These are phyloP conservation scores for Talpa occidentalis DNA, from an alignment of 2,113 vertebrate genomes.

Conservation along the genomic window DNA sequence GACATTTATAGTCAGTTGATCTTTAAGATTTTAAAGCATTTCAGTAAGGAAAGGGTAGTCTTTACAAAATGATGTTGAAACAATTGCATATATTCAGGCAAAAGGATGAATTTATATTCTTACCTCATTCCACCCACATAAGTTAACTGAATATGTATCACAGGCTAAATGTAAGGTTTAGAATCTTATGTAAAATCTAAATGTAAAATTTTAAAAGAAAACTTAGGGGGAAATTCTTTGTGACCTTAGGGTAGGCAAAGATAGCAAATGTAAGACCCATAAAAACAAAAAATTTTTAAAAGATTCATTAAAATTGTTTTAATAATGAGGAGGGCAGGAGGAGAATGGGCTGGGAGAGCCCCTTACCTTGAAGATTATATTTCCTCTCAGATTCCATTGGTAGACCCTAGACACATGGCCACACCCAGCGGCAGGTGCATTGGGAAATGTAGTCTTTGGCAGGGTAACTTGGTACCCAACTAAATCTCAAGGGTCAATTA, in stretches of 20 bases:
- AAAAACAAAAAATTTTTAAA: background rate
- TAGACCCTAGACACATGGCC: background rate
- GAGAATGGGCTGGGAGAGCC: fast-evolving
- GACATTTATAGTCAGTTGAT: background rate
- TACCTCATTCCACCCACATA: background rate
- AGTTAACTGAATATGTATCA: background rate
- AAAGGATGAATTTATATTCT: background rate
- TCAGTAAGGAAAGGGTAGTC: background rate
- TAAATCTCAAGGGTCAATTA: background rate
- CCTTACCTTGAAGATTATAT: background rate
- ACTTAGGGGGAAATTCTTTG: background rate
- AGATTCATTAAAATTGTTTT: background rate
- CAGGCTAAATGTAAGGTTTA: background rate
- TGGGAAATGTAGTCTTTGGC: background rate
- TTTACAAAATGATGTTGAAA: background rate
- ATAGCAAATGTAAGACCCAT: background rate
- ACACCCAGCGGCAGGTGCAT: background rate
- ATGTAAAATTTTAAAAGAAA: background rate
- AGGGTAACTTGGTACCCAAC: background rate
- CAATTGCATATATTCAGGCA: background rate
- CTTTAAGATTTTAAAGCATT: background rate
- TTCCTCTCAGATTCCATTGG: background rate
- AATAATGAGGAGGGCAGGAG: background rate
- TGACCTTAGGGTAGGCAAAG: background rate
- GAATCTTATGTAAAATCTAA: too few relatives aligned